These are phyloP conservation scores for Silvanus unidentatus DNA, from an alignment of 2,888 invertebrate species.

Conservation along the genomic window DNA sequence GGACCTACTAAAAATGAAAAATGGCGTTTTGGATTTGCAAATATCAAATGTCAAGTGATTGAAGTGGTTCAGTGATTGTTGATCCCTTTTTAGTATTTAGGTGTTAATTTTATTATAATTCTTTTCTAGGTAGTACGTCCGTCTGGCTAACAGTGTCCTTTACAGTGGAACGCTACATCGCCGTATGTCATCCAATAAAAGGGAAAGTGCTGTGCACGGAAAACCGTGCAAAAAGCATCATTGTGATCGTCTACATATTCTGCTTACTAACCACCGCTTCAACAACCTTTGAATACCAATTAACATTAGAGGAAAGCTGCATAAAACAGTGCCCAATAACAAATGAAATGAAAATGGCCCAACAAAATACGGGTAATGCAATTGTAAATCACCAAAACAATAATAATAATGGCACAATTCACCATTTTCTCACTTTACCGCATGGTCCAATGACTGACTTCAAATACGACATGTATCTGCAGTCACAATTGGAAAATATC, in stretches of 20 bases:
- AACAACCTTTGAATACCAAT: slow-evolving; percentile 62
- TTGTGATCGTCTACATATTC: slow-evolving; percentile 53
- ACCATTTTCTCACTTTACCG: not conserved
- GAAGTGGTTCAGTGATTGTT: too few species aligned
- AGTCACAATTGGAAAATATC: slow-evolving; percentile 16
- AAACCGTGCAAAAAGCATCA: slow-evolving; percentile 61
- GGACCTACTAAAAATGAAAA: too few species aligned
- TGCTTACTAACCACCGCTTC: slow-evolving; percentile 58
- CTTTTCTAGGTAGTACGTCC: slow-evolving; percentile 55
- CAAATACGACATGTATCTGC: slow-evolving; percentile 13
- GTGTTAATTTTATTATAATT: not conserved
- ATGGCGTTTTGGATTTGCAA: too few species aligned
- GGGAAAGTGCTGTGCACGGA: slow-evolving; percentile 66
- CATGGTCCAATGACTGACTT: not conserved
- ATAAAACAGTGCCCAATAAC: slow-evolving; percentile 18
- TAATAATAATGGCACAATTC: not conserved
- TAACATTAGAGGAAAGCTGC: slow-evolving; percentile 39
- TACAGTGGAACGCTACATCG: slow-evolving; percentile 70
- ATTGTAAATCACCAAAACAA: not conserved
- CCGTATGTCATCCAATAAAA: slow-evolving; percentile 67
- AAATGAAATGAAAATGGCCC: not conserved
- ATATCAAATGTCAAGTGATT: too few species aligned
- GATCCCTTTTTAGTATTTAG: too few species aligned
- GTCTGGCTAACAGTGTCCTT: slow-evolving; percentile 72
- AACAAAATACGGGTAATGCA: slow-evolving; percentile 3